Evolutionary conservation across 2,113 vertebrate species (phyloP).

Genomic region (Tupaia tana): DNA sequence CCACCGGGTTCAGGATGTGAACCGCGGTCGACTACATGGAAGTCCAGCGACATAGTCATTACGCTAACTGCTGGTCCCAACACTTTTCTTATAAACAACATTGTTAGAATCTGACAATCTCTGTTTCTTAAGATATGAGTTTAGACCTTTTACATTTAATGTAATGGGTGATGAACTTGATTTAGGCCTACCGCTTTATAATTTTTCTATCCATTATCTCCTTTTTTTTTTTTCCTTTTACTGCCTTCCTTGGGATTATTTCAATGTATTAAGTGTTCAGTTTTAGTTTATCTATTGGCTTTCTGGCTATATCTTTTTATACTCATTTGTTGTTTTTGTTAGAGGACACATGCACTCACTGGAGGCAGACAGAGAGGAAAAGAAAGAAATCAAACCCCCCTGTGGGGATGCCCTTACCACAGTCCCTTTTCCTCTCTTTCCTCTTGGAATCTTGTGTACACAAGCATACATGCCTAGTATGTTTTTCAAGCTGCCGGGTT

Average conservation of each 20-base stretch:
- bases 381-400: too few species aligned
- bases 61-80: too few species aligned
- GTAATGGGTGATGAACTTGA: background rate
- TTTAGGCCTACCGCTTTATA: background rate
- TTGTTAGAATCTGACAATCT: background rate
- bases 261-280: background rate
- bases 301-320: background rate
- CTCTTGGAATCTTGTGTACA: too few species aligned
- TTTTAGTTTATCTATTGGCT: background rate
- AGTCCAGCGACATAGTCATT: too few species aligned
- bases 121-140: background rate
- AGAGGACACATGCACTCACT: too few species aligned
- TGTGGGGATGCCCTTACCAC: too few species aligned
- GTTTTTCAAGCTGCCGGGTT: too few species aligned
- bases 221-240: background rate
- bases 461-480: too few species aligned
- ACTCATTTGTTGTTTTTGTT: background rate
- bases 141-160: background rate
- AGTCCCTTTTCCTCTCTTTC: too few species aligned
- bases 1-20: too few species aligned
- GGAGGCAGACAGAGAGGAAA: too few species aligned
- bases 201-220: background rate
- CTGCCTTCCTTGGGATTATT: background rate
- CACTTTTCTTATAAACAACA: background rate
- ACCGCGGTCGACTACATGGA: too few species aligned